These are phyloP conservation scores for Drosophila burlai DNA, from an alignment of 1,140 invertebrate genomes.

Conservation along the genomic window DNA sequence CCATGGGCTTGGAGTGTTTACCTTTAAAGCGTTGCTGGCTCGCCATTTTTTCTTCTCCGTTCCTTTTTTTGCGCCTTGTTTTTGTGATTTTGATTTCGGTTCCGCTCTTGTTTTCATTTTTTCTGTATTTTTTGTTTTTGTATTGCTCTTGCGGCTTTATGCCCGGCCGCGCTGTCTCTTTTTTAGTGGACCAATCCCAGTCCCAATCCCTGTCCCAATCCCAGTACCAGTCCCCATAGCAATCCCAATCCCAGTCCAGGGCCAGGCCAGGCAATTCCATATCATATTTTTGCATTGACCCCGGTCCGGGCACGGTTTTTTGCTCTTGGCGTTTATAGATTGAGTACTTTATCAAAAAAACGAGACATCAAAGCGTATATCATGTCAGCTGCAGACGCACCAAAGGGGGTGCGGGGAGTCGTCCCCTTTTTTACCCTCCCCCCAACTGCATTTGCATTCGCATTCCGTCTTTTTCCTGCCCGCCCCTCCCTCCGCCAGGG, in stretches of 20 bases:
- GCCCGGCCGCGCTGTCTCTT: conserved; percentile 25
- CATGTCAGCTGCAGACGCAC: conserved; percentile 76
- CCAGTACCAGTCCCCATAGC: background rate
- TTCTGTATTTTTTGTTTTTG: background rate
- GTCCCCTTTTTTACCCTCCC: background rate
- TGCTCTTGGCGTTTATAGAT: conserved; percentile 82
- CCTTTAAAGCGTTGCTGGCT: conserved; percentile 67
- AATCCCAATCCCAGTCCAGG: conserved; percentile 15
- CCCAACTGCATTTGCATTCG: conserved; percentile 29
- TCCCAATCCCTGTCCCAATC: conserved; percentile 8
- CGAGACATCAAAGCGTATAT: conserved; percentile 82
- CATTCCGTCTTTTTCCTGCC: conserved; percentile 37
- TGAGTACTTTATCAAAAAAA: conserved; percentile 83
- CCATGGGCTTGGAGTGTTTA: conserved; percentile 65
- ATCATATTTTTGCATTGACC: conserved; percentile 79
- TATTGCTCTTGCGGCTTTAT: conserved; percentile 20
- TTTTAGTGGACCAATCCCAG: conserved; percentile 31
- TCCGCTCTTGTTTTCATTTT: conserved; percentile 24
- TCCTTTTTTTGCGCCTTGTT: conserved; percentile 9
- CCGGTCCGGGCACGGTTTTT: conserved; percentile 51
- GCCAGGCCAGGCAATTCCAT: conserved; percentile 74
- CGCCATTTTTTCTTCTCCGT: conserved; percentile 63
- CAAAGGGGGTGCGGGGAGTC: conserved; percentile 1
- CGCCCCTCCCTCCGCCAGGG: background rate
- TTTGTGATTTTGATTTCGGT: conserved; percentile 18